These are phyloP conservation scores for Stenurella melanura DNA, from an alignment of 2,888 invertebrate species.

Conservation along the genomic window DNA sequence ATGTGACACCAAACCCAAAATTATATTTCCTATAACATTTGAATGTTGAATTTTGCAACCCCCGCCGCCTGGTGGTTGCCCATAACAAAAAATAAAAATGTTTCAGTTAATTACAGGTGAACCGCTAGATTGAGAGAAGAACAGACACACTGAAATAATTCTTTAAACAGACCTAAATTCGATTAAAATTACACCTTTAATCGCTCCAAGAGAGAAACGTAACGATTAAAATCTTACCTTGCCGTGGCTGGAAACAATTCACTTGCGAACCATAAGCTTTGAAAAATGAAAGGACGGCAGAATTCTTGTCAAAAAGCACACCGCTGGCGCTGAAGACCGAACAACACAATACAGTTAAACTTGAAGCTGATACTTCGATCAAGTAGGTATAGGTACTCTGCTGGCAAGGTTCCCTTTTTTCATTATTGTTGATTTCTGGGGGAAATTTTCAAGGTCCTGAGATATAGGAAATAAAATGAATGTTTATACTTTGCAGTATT, in stretches of 20 bases:
- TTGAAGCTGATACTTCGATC: not conserved
- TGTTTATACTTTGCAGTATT: conserved; percentile 39
- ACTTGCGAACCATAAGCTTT: not conserved
- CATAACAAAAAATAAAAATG: too few relatives aligned
- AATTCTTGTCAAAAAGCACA: not conserved
- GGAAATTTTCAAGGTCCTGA: conserved; percentile 63
- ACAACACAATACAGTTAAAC: not conserved
- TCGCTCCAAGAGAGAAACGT: not conserved
- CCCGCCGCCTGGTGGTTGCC: too few relatives aligned
- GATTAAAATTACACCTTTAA: not conserved
- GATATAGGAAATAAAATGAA: conserved; percentile 52
- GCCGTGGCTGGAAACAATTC: not conserved
- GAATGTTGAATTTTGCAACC: too few relatives aligned
- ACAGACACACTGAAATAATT: too few relatives aligned
- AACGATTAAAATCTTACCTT: not conserved
- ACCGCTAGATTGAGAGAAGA: too few relatives aligned
- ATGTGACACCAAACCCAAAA: too few relatives aligned
- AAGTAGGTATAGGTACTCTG: not conserved
- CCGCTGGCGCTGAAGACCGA: not conserved
- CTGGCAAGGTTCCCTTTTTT: conserved; percentile 31
- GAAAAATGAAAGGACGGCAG: not conserved
- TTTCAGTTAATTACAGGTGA: too few relatives aligned
- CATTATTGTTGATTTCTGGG: conserved; percentile 54
- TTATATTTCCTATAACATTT: too few relatives aligned
- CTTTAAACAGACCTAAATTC: not conserved